Evolutionary conservation across 2,113 vertebrate genomes (phyloP).

Genomic region (Lophotis ruficrista): DNA sequence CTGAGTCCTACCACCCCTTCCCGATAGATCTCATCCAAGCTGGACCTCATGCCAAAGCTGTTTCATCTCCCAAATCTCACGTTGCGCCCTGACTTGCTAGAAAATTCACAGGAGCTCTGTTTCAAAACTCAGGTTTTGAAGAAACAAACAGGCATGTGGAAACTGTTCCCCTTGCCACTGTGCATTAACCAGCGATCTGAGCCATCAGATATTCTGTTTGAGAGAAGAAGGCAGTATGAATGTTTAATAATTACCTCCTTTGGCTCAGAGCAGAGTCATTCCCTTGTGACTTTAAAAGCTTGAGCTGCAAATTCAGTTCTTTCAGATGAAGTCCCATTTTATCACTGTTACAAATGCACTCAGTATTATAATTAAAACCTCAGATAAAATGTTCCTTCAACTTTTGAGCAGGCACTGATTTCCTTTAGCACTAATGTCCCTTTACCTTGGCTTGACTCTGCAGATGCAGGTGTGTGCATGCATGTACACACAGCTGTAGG

Average conservation of each 20-base stretch:
- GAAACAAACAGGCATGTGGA: not conserved
- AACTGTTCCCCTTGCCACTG: not conserved
- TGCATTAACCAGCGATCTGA: not conserved
- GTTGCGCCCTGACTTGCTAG: not conserved
- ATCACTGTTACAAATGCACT: not conserved
- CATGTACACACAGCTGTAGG: rapidly evolving
- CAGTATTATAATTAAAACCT: not conserved
- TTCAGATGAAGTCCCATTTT: not conserved
- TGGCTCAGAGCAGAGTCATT: not conserved
- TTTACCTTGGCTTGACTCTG: not conserved
- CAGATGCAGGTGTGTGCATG: rapidly evolving
- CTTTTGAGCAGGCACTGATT: not conserved
- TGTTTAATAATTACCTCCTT: slow-evolving; percentile 7
- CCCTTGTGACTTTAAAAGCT: not conserved
- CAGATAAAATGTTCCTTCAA: not conserved
- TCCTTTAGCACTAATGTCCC: not conserved
- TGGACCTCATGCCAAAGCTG: not conserved
- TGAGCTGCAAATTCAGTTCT: not conserved
- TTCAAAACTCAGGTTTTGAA: not conserved
- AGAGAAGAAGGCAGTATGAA: not conserved
- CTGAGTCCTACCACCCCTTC: not conserved
- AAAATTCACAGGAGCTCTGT: not conserved
- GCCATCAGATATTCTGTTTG: slow-evolving; percentile 1
- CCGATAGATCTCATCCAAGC: not conserved
- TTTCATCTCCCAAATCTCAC: not conserved